Conservation (phyloP, 2,797 vertebrate genomes). For the Phaenicophaeus curvirostris region DNA sequence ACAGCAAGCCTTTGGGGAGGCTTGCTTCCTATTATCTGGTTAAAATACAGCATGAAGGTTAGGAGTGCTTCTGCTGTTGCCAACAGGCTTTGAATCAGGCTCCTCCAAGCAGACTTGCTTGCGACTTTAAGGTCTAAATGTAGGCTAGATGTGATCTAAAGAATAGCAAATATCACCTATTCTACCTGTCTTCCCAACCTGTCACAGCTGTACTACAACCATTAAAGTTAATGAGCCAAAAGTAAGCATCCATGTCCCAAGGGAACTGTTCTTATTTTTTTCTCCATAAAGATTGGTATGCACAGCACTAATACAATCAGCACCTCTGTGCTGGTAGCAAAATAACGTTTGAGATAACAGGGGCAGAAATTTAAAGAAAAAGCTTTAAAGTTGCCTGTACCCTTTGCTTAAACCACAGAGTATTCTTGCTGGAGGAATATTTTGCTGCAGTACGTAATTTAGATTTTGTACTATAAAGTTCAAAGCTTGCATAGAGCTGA, state of each 20-base stretch:
- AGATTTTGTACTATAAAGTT: not conserved
- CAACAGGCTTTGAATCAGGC: not conserved
- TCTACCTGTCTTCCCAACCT: not conserved
- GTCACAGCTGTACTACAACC: not conserved
- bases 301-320: not conserved
- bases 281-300: not conserved
- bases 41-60: not conserved
- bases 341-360: not conserved
- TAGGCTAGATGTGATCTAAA: not conserved
- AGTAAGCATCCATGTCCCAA: not conserved
- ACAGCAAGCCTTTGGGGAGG: not conserved
- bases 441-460: not conserved
- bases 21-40: not conserved
- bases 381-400: not conserved
- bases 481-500: not conserved
- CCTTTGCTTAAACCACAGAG: not conserved
- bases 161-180: not conserved
- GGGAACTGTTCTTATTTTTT: not conserved
- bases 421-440: not conserved
- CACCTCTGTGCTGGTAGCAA: not conserved
- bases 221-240: constrained; percentile 4
- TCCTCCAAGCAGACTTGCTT: not conserved
- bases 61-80: not conserved
- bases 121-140: not conserved
- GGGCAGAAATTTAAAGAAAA: not conserved